These are phyloP conservation scores for Aplochiton taeniatus DNA, from an alignment of 2,797 vertebrate species.

Conservation along the genomic window DNA sequence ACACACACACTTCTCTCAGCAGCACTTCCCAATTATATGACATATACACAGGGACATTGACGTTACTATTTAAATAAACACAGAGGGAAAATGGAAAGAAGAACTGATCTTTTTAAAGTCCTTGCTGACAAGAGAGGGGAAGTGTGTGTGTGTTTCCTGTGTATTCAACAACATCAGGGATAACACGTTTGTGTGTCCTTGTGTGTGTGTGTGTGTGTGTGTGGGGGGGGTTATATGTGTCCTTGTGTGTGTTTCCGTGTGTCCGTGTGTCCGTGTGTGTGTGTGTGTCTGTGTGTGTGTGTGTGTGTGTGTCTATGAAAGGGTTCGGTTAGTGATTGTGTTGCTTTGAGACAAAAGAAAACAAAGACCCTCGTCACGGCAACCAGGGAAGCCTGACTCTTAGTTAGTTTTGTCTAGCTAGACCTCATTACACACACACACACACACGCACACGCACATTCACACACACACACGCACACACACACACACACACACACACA, in stretches of 20 bases:
- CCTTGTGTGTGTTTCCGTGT: constrained; percentile 12
- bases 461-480: constrained; percentile 1
- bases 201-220: background rate
- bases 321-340: constrained; percentile 4
- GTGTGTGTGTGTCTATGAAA: background rate
- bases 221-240: background rate
- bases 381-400: constrained; percentile 30
- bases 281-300: constrained; percentile 12
- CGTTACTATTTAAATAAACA: too few relatives aligned
- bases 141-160: constrained; percentile 43
- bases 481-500: background rate
- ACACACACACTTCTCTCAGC: constrained; percentile 7
- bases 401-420: background rate
- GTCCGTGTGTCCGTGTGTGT: background rate
- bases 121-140: constrained; percentile 40
- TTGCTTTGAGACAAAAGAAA: constrained; percentile 40
- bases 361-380: constrained; percentile 52
- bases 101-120: constrained; percentile 28
- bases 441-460: constrained; percentile 23
- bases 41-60: background rate
- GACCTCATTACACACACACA: background rate
- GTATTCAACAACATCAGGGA: too few relatives aligned
- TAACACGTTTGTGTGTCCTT: constrained; percentile 15
- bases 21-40: background rate
- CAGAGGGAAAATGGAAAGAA: background rate